Conservation (phyloP, 1,140 invertebrate genomes). For the Polypedilum vanderplanki region DNA sequence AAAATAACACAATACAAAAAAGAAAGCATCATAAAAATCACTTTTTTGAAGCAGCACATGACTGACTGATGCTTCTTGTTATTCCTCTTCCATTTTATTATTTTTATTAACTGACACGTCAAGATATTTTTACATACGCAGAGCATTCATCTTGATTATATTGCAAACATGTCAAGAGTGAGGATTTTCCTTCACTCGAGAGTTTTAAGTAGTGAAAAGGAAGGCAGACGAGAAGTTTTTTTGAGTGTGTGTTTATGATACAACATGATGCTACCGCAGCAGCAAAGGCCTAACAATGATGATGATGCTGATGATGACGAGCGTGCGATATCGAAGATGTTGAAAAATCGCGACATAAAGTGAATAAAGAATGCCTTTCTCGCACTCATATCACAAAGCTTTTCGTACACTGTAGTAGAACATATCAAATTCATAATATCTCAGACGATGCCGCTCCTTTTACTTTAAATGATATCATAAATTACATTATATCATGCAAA, state of each 20-base stretch:
- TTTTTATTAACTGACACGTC: conserved; percentile 18
- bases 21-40: conserved; percentile 1
- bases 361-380: too few relatives aligned
- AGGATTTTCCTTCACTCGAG: too few relatives aligned
- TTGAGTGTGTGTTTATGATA: too few relatives aligned
- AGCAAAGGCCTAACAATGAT: too few relatives aligned
- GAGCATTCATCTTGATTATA: not conserved
- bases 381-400: too few relatives aligned
- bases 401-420: not conserved
- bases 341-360: too few relatives aligned
- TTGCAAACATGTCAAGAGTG: not conserved
- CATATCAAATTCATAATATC: conserved; percentile 26
- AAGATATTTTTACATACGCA: not conserved
- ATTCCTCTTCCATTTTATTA: not conserved
- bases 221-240: too few relatives aligned
- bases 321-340: too few relatives aligned
- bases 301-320: too few relatives aligned
- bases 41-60: not conserved
- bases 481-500: conserved; percentile 27
- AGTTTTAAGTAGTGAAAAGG: too few relatives aligned
- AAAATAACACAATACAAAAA: not conserved
- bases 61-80: too few relatives aligned
- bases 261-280: too few relatives aligned
- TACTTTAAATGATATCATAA: conserved; percentile 10
- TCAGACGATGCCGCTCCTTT: not conserved